A percentile compares a stretch with the other conserved stretches of the same genome.
Evolutionary conservation across 2,113 vertebrate species (phyloP).

Genomic region (Nymphicus hollandicus): DNA sequence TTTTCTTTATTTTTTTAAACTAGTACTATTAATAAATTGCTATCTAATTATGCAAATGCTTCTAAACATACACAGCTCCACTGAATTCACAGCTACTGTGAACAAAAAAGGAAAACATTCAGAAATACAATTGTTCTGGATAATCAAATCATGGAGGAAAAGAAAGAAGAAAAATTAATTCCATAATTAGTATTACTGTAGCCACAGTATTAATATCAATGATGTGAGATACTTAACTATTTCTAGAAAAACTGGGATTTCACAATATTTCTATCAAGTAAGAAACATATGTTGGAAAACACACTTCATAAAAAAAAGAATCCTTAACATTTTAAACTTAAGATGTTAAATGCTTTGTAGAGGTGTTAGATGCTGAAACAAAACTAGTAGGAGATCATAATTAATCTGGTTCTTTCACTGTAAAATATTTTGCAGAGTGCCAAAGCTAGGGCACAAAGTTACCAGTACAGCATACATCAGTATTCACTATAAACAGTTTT

Average conservation of each 20-base stretch:
- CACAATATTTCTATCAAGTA: not conserved
- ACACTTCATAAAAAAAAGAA: not conserved
- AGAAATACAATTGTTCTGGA: not conserved
- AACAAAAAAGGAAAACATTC: not conserved
- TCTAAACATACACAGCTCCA: not conserved
- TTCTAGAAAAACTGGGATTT: not conserved
- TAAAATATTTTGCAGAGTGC: not conserved
- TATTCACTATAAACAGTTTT: not conserved
- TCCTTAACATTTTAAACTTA: not conserved
- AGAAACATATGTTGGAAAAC: not conserved
- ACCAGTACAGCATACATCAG: not conserved
- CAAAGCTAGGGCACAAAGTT: not conserved
- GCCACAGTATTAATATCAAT: not conserved
- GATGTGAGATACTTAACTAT: not conserved
- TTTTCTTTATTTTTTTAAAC: not conserved
- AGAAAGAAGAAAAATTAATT: not conserved
- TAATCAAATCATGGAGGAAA: not conserved
- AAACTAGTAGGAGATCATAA: not conserved
- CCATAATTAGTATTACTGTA: not conserved
- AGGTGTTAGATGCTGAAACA: not conserved
- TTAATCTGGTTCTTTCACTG: not conserved
- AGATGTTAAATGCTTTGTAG: not conserved
- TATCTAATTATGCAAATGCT: not conserved
- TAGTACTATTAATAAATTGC: not conserved
- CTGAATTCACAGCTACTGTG: not conserved